Percentiles rank a stretch among this genome's conserved stretches.
Evolutionary conservation across 2,113 vertebrate species (phyloP).

Genomic region (Nannospalax galili): DNA sequence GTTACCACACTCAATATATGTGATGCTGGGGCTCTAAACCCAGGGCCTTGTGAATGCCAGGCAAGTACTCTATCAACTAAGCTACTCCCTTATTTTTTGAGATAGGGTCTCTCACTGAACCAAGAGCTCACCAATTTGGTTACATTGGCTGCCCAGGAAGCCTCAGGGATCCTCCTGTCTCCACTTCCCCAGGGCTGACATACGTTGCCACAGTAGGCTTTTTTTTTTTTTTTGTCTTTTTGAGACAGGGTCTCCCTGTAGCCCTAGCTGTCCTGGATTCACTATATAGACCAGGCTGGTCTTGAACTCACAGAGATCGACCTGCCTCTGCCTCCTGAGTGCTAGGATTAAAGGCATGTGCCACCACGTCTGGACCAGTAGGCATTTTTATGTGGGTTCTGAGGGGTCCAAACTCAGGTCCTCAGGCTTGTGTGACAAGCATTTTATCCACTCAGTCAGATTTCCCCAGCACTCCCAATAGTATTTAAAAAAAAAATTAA

Average conservation of each 20-base stretch:
- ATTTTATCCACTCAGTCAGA: neutral
- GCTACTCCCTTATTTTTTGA: neutral
- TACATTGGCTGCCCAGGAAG: neutral
- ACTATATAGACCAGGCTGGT: too few species aligned
- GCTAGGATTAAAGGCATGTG: neutral
- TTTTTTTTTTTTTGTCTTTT: too few species aligned
- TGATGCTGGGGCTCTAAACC: neutral
- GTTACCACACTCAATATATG: neutral
- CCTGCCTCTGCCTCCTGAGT: too few species aligned
- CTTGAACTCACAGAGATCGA: too few species aligned
- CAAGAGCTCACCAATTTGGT: neutral
- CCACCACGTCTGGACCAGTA: too few species aligned
- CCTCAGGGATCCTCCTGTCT: neutral
- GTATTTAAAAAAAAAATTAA: too few species aligned
- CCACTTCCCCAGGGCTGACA: too few species aligned
- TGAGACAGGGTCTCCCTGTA: too few species aligned
- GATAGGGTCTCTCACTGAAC: neutral
- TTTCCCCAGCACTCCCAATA: neutral
- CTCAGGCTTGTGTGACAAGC: neutral
- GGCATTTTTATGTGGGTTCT: neutral
- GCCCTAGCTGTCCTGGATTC: too few species aligned
- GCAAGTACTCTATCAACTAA: neutral
- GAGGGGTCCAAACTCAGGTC: neutral
- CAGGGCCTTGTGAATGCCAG: neutral
- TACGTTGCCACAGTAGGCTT: too few species aligned